Evolutionary conservation across 2,888 invertebrate species (phyloP).

Genomic region (Ornithoptera priamus): DNA sequence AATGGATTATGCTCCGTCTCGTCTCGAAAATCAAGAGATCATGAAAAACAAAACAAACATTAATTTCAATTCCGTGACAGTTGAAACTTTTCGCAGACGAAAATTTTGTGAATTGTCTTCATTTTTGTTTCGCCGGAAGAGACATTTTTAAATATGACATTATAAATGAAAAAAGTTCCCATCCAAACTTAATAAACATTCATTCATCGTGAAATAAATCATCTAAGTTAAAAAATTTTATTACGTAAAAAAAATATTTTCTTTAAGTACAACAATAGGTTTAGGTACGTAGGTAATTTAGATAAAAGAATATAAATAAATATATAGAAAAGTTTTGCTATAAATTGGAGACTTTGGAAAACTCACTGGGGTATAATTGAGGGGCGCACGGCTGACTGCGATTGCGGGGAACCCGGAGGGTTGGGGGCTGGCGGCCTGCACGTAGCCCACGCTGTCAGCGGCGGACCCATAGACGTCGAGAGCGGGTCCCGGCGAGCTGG

Average conservation of each 20-base stretch:
- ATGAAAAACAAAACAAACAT: constrained; percentile 77
- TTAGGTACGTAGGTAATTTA: no score
- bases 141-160: constrained; percentile 73
- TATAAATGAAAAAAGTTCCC: constrained; percentile 79
- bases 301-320: not conserved
- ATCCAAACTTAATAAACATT: constrained; percentile 79
- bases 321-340: constrained; percentile 6
- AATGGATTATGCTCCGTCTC: constrained; percentile 53
- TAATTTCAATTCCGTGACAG: constrained; percentile 77
- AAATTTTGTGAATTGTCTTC: constrained; percentile 75
- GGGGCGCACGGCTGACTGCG: constrained; percentile 95
- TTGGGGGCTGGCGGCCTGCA: constrained; percentile 98
- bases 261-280: not conserved
- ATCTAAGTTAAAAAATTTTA: constrained; percentile 44
- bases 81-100: constrained; percentile 71
- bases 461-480: constrained; percentile 97
- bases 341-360: constrained; percentile 2
- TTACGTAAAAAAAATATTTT: not conserved
- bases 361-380: constrained; percentile 95
- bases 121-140: constrained; percentile 68
- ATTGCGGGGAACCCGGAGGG: constrained; percentile 97
- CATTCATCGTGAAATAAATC: constrained; percentile 70
- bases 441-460: constrained; percentile 94
- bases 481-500: constrained; percentile 94
- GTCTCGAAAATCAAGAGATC: constrained; percentile 63